Conservation (phyloP, 2,113 vertebrate genomes). For the Asarcornis scutulata region DNA sequence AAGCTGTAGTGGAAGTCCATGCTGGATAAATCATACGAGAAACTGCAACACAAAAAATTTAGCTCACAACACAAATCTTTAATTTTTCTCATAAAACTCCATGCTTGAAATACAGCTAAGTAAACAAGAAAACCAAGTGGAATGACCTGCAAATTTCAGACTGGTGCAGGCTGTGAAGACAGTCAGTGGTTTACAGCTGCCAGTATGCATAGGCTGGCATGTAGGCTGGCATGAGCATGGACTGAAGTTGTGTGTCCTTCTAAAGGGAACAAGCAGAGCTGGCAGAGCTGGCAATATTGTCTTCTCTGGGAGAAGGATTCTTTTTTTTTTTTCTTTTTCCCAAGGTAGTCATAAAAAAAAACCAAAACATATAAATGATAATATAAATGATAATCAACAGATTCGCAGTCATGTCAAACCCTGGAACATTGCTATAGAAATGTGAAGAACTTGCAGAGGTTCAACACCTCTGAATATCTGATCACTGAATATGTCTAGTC, state of each 20-base stretch:
- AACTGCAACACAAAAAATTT: background rate
- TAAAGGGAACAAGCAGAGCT: background rate
- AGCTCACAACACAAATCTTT: background rate
- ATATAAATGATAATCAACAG: background rate
- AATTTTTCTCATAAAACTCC: background rate
- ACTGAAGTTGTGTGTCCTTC: background rate
- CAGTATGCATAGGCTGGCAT: accelerated
- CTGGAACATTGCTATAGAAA: background rate
- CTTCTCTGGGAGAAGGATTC: background rate
- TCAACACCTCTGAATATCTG: background rate
- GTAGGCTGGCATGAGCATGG: accelerated
- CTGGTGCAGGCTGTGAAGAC: background rate
- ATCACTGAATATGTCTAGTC: background rate
- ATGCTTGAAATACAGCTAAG: background rate
- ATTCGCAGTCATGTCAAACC: background rate
- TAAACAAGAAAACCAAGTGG: background rate
- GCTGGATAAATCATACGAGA: background rate
- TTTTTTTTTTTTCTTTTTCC: background rate
- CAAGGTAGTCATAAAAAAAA: background rate
- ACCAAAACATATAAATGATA: too few species aligned
- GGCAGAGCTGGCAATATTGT: background rate
- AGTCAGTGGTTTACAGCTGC: background rate
- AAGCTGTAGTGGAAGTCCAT: background rate
- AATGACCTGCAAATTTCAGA: background rate
- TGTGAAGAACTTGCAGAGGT: conserved; percentile 8